Base-by-base conservation (phyloP, 2,888 invertebrate species). In the Cremastobaeus sp. region DNA sequence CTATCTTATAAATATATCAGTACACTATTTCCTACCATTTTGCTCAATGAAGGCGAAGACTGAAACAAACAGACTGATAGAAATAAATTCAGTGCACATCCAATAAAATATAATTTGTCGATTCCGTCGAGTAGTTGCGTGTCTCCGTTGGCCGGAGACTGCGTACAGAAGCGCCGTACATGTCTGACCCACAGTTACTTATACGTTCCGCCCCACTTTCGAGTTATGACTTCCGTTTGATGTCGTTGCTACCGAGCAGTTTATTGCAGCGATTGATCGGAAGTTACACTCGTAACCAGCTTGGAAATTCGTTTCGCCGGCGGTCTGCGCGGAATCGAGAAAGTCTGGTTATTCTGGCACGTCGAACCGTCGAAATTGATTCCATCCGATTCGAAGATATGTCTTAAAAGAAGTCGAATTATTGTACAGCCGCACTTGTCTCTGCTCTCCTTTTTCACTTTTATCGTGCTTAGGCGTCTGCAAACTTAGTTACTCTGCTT, bases 141-240 rank as follows among this genome's bases (percentile, higher is more conserved):
- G 48, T 65, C 37, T 47, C 11, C 34, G 39, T 32, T 18, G n/a
- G 11, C 32, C 25, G 39, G 34, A 39, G 39, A 8, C 60, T 57
- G 52, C 37, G 45, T 54, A 14, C 12, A 25, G 20, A 43, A 52
- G 15, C 11, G 14, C 32, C 17, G 25, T 52, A 34, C 48, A 50
- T 41, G 54, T 41, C 59, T 41, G 45, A 18, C 41, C 14, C 32
- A 35, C 35, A 66, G 57, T 66, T 41, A 62, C 73, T 68, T 73
- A 68, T 62, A 60, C 62, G 57, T 57, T 48, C 43, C 66, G 68
- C 50, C 73, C 62, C 57, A 43, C 39, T 50, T 66, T 50, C 35
- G 68, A 73, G 57, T 70, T 62, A 73, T 73, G 62, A 73, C 66
- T 73, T 73, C 72, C 66, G 72, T 66, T 73, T 66, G 72, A 73